Evolutionary conservation across 2,888 invertebrate genomes (phyloP).

Genomic region (Nemurella pictetii): DNA sequence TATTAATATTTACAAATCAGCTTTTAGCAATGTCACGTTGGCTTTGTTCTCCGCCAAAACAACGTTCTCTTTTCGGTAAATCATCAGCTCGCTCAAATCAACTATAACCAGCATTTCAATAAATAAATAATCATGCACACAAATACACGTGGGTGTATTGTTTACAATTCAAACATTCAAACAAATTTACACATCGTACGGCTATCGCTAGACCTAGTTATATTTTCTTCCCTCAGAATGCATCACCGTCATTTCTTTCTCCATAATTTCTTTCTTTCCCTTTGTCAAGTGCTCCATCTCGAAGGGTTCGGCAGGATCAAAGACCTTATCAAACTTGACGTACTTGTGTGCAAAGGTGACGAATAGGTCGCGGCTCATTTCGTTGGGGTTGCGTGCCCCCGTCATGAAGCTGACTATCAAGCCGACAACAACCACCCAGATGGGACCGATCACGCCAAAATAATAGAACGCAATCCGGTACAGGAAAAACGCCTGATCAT

Average conservation of each 20-base stretch:
- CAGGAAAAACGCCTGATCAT: constrained; percentile 46
- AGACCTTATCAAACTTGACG: background rate
- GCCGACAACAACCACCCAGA: constrained; percentile 62
- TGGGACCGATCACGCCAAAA: constrained; percentile 65
- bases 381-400: constrained; percentile 58
- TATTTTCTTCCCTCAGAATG: background rate
- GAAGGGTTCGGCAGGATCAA: background rate
- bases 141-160: background rate
- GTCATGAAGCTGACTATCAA: constrained; percentile 65
- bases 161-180: background rate
- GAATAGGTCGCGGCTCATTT: constrained; percentile 62
- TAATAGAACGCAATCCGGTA: constrained; percentile 72
- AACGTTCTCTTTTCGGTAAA: background rate
- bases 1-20: background rate
- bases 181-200: background rate
- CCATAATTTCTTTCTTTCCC: background rate
- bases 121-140: background rate
- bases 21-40: background rate
- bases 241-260: background rate
- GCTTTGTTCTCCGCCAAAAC: background rate
- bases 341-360: constrained; percentile 57
- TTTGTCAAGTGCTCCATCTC: constrained; percentile 2
- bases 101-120: background rate
- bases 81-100: background rate
- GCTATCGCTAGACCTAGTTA: too few species aligned